Evolutionary conservation across 1,140 invertebrate species (phyloP).

Genomic region (Orussus abietinus): DNA sequence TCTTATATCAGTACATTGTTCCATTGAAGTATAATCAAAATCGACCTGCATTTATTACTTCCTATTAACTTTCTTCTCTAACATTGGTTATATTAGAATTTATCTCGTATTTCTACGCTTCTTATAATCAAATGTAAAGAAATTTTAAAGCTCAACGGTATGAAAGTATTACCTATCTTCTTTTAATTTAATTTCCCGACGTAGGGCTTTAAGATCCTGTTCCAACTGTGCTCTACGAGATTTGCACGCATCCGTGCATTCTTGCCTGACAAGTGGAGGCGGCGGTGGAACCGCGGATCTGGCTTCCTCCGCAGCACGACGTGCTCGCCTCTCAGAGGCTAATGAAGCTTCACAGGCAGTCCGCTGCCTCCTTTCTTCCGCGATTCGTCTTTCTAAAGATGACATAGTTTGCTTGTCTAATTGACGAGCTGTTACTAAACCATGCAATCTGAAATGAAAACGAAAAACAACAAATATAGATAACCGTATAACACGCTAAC

Average conservation of each 20-base stretch:
- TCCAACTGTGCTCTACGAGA: constrained; percentile 72
- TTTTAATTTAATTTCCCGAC: constrained; percentile 68
- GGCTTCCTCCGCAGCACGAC: constrained; percentile 53
- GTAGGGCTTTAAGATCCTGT: constrained; percentile 69
- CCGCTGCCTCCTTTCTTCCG: constrained; percentile 78
- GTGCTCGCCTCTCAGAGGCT: constrained; percentile 66
- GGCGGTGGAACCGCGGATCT: constrained; percentile 40
- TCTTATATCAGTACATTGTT: no score
- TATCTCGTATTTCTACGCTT: no score
- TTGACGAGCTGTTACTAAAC: constrained; percentile 67
- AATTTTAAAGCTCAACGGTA: no score
- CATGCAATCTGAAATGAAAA: constrained; percentile 59
- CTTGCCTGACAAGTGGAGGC: constrained; percentile 50
- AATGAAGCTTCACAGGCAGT: constrained; percentile 73
- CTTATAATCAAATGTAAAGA: neutral
- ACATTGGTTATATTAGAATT: no score
- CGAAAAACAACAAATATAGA: constrained; percentile 18
- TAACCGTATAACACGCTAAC: no score
- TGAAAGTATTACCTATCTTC: constrained; percentile 71
- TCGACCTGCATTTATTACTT: no score
- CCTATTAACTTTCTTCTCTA: no score
- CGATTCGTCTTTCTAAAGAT: constrained; percentile 73
- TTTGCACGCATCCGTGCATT: constrained; percentile 77
- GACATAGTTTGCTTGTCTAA: constrained; percentile 74
- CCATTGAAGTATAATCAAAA: no score